These are phyloP conservation scores for Lanius ludovicianus DNA, from an alignment of 2,113 vertebrate genomes.

Conservation along the genomic window DNA sequence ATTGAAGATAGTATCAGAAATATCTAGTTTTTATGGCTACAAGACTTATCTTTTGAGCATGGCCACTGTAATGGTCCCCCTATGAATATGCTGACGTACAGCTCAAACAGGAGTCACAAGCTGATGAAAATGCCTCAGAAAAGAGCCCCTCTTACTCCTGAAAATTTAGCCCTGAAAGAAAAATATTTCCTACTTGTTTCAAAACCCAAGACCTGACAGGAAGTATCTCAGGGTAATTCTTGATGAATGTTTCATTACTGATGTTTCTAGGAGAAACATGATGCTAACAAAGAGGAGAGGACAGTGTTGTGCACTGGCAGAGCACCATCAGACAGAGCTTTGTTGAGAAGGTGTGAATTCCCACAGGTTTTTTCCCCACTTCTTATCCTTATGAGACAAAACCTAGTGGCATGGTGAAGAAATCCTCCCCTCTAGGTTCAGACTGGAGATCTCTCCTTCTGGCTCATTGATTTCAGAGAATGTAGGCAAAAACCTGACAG, in stretches of 20 bases:
- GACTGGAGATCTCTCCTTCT: background rate
- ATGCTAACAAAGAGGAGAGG: background rate
- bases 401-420: background rate
- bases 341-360: background rate
- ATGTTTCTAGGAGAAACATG: background rate
- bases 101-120: background rate
- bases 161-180: background rate
- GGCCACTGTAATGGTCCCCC: background rate
- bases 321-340: background rate
- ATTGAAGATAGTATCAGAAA: conserved; percentile 6
- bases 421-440: background rate
- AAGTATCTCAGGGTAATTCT: background rate
- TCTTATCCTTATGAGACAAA: background rate
- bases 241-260: background rate
- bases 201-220: background rate
- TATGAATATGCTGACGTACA: background rate
- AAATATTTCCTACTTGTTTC: background rate
- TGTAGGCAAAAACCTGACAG: background rate
- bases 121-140: background rate
- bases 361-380: background rate
- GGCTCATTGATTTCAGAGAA: background rate
- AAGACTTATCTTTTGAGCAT: background rate
- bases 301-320: background rate
- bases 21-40: background rate
- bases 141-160: background rate